Evolutionary conservation across 2,797 vertebrate species (phyloP), one percentile per base, ranked within the genome.

Genomic region (Parambassis ranga): DNA sequence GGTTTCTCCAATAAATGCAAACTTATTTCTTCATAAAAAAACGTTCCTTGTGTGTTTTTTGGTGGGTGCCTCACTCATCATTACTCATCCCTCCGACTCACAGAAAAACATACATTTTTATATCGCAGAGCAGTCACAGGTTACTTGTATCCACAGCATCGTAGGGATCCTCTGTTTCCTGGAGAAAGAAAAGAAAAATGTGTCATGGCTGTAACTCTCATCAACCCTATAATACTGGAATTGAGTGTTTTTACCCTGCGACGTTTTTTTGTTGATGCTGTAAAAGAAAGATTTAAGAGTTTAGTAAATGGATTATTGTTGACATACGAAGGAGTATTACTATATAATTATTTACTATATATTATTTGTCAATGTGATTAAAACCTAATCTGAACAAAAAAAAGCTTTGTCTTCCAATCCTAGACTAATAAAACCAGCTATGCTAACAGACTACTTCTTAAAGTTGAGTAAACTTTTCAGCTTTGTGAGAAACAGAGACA

Each of bases 1-100:
- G 74, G 77, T 83, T 87, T 85, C 75, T 84, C 80, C 76, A 90
- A 90, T 90, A 88, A 90, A 91, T 69, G 65, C 79, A 89, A 86
- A 85, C 78, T 52, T 84, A 89, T 89, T 90, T 90, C 82, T 88
- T 89, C 80, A 84, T 77, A 75, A 53, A 36, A 23, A 14, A n/a
- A 3, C 2, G 11, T 6, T 5, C 6, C 1, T 4, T 16, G 41
- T 16, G 10, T 44, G 10, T 44, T n/a, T n/a, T n/a, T n/a, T n/a
- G n/a, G n/a, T n/a, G n/a, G n/a, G n/a, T n/a, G n/a, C n/a, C n/a
- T n/a, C n/a, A 19, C 0, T 14, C 23, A 23, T 15, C 14, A 16
- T 7, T 2, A 19, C 2, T 35, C 7, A 4, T 19, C 6, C 2
- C 14, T 57, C 2, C 14, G 11, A 27, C 15, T 44, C 43, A 11